Evolutionary conservation across 1,140 invertebrate species (phyloP).

Genomic region (Aporrectodea caliginosa): DNA sequence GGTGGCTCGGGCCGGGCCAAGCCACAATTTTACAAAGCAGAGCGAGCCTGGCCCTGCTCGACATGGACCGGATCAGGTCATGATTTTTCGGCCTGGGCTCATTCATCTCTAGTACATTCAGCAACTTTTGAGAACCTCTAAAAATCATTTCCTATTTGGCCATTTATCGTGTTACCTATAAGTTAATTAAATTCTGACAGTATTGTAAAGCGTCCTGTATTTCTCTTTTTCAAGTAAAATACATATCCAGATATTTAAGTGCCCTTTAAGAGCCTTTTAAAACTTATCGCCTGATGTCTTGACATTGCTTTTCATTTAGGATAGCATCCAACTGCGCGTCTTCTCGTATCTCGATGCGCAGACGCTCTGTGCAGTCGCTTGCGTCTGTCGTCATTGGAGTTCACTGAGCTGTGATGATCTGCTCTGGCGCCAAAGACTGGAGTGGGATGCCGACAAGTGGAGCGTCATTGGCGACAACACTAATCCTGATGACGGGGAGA

Average conservation of each 20-base stretch:
- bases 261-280: background rate
- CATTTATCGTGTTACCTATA: background rate
- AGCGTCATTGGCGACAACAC: background rate
- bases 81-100: no score
- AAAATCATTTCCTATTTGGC: no score
- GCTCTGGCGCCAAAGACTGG: slow-evolving; percentile 4
- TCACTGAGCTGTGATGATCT: slow-evolving; percentile 10
- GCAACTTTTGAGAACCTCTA: no score
- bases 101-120: no score
- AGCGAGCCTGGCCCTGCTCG: no score
- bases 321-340: slow-evolving; percentile 4
- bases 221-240: no score
- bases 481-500: background rate
- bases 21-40: no score
- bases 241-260: background rate
- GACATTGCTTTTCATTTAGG: background rate
- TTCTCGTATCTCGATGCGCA: background rate
- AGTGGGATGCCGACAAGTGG: slow-evolving; percentile 12
- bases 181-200: background rate
- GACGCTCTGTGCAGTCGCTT: background rate
- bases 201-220: background rate
- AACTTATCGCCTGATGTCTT: background rate
- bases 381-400: slow-evolving; percentile 10
- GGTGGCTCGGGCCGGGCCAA: no score
- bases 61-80: no score